phyloP scores from a whole-genome alignment of 2,888 invertebrate species.

The Deilephila porcellus region DNA sequence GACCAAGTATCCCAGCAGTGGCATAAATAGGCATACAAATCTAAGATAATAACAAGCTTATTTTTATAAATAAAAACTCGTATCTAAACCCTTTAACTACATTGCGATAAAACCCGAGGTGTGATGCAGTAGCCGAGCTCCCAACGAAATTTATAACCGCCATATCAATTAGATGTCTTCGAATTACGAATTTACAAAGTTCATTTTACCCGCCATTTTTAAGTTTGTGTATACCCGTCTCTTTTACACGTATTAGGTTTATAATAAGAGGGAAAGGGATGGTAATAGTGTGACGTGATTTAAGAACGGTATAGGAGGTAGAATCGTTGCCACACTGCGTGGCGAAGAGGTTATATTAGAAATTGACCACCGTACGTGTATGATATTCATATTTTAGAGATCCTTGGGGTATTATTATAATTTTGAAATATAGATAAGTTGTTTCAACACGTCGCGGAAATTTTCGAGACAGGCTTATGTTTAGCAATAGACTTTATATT shows the following conservation, averaged over 20 bases:
- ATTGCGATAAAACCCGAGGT: conserved; percentile 46
- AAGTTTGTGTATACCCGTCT: background rate
- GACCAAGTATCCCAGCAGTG: background rate
- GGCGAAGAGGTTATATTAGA: conserved; percentile 22
- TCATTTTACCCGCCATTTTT: conserved; percentile 25
- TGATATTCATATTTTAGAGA: conserved; percentile 23
- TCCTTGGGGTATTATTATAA: background rate
- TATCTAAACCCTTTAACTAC: conserved; percentile 59
- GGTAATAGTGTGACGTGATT: background rate
- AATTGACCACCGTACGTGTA: conserved; percentile 23
- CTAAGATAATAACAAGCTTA: conserved; percentile 40
- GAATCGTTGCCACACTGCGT: conserved; percentile 15
- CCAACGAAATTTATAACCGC: conserved; percentile 46
- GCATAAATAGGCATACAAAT: background rate
- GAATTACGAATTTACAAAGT: conserved; percentile 24
- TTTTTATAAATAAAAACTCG: conserved; percentile 38
- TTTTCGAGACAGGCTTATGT: too few relatives aligned
- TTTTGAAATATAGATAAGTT: too few relatives aligned
- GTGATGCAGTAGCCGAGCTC: conserved; percentile 43
- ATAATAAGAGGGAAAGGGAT: background rate
- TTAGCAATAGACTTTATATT: too few relatives aligned
- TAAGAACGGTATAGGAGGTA: background rate
- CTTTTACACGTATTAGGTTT: background rate
- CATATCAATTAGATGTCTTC: conserved; percentile 57
- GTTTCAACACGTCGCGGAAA: too few relatives aligned